A percentile compares a stretch with the other conserved stretches of the same genome.
These are phyloP conservation scores for Poliocrania exsul DNA, from an alignment of 2,797 vertebrate genomes.

Conservation along the genomic window DNA sequence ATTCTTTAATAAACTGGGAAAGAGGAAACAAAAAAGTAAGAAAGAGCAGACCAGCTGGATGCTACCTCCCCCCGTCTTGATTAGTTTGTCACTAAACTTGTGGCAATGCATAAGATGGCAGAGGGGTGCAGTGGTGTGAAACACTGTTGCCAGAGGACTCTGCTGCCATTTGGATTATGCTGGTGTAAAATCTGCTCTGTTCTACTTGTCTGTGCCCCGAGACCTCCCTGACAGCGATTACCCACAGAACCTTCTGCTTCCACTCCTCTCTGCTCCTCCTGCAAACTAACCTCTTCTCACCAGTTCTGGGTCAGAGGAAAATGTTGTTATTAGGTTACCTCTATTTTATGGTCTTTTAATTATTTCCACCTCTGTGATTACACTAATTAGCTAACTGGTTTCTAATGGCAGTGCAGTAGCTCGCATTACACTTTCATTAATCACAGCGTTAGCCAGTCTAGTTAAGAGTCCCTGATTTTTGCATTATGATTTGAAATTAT, in stretches of 20 bases:
- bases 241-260: neutral
- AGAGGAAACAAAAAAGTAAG: neutral
- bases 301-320: conserved; percentile 36
- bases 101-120: neutral
- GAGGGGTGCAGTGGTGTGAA: neutral
- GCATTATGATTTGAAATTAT: neutral
- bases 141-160: accelerated
- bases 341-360: conserved; percentile 56
- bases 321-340: conserved; percentile 28
- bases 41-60: neutral
- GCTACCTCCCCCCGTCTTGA: neutral
- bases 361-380: conserved; percentile 58
- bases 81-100: neutral
- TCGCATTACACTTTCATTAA: neutral
- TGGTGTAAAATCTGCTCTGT: neutral
- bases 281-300: conserved; percentile 14
- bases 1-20: neutral
- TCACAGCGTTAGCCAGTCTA: neutral
- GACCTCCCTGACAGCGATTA: neutral
- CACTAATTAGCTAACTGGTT: conserved; percentile 40
- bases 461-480: neutral
- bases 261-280: neutral
- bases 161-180: neutral
- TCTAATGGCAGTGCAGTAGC: neutral
- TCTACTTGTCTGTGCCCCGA: neutral